Conservation (phyloP, 2,888 invertebrate genomes). For the Eugnorisma glareosa region DNA sequence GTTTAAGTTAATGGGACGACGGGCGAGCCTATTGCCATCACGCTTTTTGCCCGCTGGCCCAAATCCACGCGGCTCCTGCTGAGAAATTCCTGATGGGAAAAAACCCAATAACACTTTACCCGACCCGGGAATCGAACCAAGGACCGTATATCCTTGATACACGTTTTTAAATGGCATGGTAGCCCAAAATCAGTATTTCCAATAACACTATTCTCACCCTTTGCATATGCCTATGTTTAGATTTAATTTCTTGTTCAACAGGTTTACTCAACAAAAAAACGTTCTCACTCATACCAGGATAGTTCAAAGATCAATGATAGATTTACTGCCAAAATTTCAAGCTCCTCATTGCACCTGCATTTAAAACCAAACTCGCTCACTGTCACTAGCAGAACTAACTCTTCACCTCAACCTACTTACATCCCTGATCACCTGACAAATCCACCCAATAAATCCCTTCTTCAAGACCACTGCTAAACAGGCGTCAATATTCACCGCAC, state of each 20-base stretch:
- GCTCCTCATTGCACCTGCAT: too few relatives aligned
- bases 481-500: slow-evolving; percentile 57
- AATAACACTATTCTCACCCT: not conserved
- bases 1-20: too few relatives aligned
- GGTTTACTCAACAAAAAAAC: not conserved
- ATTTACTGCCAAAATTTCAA: not conserved
- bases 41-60: too few relatives aligned
- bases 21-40: too few relatives aligned
- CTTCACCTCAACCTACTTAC: slow-evolving; percentile 41
- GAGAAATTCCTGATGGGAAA: too few relatives aligned
- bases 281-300: not conserved
- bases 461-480: slow-evolving; percentile 35
- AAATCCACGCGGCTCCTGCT: too few relatives aligned
- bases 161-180: too few relatives aligned
- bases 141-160: too few relatives aligned
- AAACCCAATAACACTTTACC: too few relatives aligned
- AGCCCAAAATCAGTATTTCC: not conserved
- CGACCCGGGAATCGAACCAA: too few relatives aligned
- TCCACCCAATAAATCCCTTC: slow-evolving; percentile 41
- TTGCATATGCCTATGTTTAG: not conserved
- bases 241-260: not conserved
- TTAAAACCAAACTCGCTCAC: not conserved
- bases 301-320: not conserved
- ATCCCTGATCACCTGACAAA: slow-evolving; percentile 13
- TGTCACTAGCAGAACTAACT: not conserved